Evolutionary conservation across 2,797 vertebrate species (phyloP).

Genomic region (Typhlichthys subterraneus): DNA sequence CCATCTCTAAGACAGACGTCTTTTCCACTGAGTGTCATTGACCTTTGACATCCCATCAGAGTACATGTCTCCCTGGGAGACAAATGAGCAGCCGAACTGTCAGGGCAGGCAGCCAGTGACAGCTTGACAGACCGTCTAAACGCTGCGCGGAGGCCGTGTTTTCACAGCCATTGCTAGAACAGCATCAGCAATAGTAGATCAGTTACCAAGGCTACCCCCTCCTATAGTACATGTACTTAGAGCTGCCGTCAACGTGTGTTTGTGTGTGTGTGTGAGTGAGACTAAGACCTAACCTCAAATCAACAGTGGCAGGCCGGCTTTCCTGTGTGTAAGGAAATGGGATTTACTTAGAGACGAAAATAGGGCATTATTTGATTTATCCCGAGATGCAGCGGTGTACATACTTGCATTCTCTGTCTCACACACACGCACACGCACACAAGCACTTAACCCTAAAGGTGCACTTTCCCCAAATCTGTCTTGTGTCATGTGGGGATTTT

Average conservation of each 20-base stretch:
- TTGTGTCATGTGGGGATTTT: slow-evolving; percentile 37
- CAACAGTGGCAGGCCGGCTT: slow-evolving; percentile 48
- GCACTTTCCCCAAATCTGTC: slow-evolving; percentile 47
- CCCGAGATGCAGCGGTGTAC: slow-evolving; percentile 32
- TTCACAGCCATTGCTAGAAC: slow-evolving; percentile 52
- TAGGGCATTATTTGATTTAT: slow-evolving; percentile 57
- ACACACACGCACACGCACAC: slow-evolving; percentile 17
- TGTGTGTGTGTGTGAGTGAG: neutral
- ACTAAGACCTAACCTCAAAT: slow-evolving; percentile 45
- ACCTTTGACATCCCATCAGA: slow-evolving; percentile 61
- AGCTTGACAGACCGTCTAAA: slow-evolving; percentile 75
- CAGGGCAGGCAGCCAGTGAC: slow-evolving; percentile 55
- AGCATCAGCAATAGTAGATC: slow-evolving; percentile 47
- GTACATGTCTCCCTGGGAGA: slow-evolving; percentile 45
- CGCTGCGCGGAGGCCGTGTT: slow-evolving; percentile 61
- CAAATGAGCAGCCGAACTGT: slow-evolving; percentile 39
- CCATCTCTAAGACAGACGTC: slow-evolving; percentile 16
- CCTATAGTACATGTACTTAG: slow-evolving; percentile 27
- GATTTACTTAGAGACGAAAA: slow-evolving; percentile 60
- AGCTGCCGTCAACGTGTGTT: slow-evolving; percentile 19
- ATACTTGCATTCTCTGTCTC: neutral
- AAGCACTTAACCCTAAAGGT: slow-evolving; percentile 54
- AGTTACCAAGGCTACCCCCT: slow-evolving; percentile 28
- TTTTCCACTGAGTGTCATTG: slow-evolving; percentile 51
- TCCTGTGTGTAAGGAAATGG: slow-evolving; percentile 59